A percentile compares a stretch with the other conserved stretches of the same genome.
These are phyloP conservation scores for Potamarius usumacintae DNA, from an alignment of 2,113 vertebrate genomes.

Conservation along the genomic window DNA sequence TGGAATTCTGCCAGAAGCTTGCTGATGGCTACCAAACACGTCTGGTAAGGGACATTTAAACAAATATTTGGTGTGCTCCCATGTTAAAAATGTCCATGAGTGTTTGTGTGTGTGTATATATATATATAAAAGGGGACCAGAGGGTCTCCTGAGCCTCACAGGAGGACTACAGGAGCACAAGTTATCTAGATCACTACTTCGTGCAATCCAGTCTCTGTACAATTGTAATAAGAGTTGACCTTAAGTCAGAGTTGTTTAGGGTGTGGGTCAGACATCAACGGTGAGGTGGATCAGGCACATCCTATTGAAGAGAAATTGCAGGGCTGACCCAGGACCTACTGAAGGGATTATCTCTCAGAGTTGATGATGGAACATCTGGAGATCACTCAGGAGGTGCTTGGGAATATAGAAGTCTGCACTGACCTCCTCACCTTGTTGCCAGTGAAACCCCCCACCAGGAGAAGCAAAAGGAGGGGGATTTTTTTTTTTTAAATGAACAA, in stretches of 20 bases:
- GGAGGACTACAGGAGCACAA: not conserved
- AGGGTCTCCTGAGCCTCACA: not conserved
- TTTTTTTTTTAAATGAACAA: not conserved
- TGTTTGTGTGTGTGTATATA: no score
- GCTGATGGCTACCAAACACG: no score
- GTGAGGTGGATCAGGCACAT: not conserved
- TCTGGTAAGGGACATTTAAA: no score
- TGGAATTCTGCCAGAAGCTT: no score
- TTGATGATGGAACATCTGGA: not conserved
- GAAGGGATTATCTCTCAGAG: not conserved
- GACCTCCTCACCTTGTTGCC: not conserved
- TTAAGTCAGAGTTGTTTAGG: not conserved
- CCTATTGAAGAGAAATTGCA: not conserved
- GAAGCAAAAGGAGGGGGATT: not conserved
- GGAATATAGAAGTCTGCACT: not conserved
- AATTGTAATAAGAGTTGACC: not conserved
- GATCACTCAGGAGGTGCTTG: not conserved
- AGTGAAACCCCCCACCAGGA: not conserved
- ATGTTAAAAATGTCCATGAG: no score
- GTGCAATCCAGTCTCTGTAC: not conserved
- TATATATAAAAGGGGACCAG: not conserved
- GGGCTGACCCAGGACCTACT: not conserved
- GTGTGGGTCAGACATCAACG: not conserved
- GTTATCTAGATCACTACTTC: not conserved
- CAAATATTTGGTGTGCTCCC: no score